A percentile compares a stretch with the other conserved stretches of the same genome.
phyloP scores from a whole-genome alignment of 64 coral and sea anemone species.

The Astreopora myriophthalma region DNA sequence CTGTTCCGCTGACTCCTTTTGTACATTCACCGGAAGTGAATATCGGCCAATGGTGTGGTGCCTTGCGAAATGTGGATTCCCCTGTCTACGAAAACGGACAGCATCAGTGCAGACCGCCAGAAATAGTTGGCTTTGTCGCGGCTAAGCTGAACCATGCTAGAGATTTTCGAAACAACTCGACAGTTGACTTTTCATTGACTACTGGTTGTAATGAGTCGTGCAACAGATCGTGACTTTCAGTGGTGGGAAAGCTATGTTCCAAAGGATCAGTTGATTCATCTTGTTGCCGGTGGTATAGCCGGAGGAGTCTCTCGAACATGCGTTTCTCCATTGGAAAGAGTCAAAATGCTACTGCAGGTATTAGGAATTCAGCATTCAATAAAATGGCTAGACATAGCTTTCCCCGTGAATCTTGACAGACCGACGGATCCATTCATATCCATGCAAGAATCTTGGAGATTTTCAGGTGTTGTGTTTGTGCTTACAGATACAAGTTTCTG shows the following conservation, averaged over 20 bases:
- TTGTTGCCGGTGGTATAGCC: conserved; percentile 78
- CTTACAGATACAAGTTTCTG: conserved; percentile 80
- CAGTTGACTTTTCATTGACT: not conserved
- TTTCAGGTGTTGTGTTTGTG: not conserved
- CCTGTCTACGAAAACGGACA: no score
- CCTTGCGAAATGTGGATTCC: no score
- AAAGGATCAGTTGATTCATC: conserved; percentile 79
- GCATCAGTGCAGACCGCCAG: no score
- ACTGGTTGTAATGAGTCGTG: not conserved
- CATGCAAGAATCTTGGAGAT: not conserved
- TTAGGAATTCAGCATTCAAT: not conserved
- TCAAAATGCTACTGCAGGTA: conserved; percentile 90
- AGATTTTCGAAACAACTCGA: not conserved
- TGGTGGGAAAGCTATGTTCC: conserved; percentile 64
- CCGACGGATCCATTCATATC: no score
- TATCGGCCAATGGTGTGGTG: no score
- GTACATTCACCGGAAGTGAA: no score
- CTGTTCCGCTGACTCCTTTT: no score
- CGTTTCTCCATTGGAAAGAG: conserved; percentile 85
- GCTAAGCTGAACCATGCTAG: not conserved
- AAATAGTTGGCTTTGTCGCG: no score
- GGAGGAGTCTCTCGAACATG: conserved; percentile 86
- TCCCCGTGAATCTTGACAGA: no score
- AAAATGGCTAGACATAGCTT: no score
- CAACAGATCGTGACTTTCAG: not conserved